Percentiles rank a stretch among this genome's conserved stretches.
Evolutionary conservation across 2,888 invertebrate species (phyloP).

Genomic region (Seladonia tumulorum): DNA sequence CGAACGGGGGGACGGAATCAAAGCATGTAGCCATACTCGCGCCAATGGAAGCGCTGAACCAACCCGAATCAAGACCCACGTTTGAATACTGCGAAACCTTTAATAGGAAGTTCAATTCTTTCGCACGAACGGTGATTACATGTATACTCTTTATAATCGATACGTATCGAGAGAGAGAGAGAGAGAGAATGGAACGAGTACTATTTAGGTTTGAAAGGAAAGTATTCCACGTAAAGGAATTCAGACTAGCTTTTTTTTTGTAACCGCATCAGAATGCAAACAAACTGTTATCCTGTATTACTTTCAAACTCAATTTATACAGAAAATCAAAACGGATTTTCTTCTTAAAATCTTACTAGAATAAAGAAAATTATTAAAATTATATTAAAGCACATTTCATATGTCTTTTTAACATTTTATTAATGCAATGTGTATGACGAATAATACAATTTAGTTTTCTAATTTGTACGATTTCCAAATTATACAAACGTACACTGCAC

Average conservation of each 20-base stretch:
- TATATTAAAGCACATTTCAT: too few relatives aligned
- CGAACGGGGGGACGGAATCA: conserved; percentile 61
- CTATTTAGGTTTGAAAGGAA: neutral
- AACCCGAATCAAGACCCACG: conserved; percentile 46
- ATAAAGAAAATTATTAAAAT: too few relatives aligned
- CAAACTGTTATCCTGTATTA: neutral
- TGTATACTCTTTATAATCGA: conserved; percentile 10
- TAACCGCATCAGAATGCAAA: neutral
- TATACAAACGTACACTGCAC: too few relatives aligned
- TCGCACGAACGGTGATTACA: conserved; percentile 34
- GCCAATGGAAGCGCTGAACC: conserved; percentile 51
- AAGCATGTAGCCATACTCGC: conserved; percentile 53
- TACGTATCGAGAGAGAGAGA: conserved; percentile 2
- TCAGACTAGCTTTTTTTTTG: neutral
- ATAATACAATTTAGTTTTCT: neutral
- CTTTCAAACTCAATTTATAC: neutral
- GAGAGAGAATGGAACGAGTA: neutral
- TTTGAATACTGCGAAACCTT: conserved; percentile 20
- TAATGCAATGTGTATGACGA: neutral
- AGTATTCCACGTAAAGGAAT: neutral
- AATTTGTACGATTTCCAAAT: neutral
- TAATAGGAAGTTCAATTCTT: conserved; percentile 43
- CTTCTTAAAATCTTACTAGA: neutral
- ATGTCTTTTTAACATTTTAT: neutral
- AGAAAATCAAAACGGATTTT: neutral